phyloP scores from a whole-genome alignment of 92 coral and sea anemone species.

The Epizoanthus illoricatus region DNA sequence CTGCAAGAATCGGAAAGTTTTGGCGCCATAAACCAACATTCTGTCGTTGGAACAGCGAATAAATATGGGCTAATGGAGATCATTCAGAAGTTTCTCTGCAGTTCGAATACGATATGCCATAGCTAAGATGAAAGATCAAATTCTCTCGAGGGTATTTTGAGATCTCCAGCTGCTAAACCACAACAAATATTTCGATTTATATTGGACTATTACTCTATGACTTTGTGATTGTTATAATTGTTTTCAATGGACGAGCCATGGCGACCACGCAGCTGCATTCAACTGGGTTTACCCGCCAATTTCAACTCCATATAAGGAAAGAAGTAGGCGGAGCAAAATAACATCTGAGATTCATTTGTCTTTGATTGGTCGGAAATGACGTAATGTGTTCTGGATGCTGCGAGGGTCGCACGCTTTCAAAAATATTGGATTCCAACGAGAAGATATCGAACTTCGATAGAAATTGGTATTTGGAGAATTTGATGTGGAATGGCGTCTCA shows the following conservation, averaged over 20 bases:
- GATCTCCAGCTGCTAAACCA: constrained; percentile 18
- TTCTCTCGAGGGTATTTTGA: not conserved
- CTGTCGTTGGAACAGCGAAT: not conserved
- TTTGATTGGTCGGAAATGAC: constrained; percentile 79
- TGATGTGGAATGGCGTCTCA: constrained; percentile 81
- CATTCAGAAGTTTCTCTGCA: constrained; percentile 31
- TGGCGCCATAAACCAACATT: not conserved
- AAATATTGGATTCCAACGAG: constrained; percentile 40
- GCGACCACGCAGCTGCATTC: constrained; percentile 62
- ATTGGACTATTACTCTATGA: not conserved
- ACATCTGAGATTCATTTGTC: not conserved
- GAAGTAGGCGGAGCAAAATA: constrained; percentile 43
- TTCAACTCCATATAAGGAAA: constrained; percentile 63
- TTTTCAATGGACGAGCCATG: constrained; percentile 59
- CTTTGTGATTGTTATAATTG: not conserved
- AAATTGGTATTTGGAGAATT: constrained; percentile 38
- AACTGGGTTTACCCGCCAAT: constrained; percentile 39
- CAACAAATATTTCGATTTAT: constrained; percentile 21
- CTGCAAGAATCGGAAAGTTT: too few relatives aligned
- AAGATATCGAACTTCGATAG: constrained; percentile 26
- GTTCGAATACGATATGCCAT: too few relatives aligned
- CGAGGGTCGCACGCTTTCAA: constrained; percentile 26
- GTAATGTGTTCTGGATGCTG: constrained; percentile 43
- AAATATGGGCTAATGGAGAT: too few relatives aligned
- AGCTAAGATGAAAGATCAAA: not conserved